Conservation (phyloP, 2,888 invertebrate species). For the Thyatira batis region DNA sequence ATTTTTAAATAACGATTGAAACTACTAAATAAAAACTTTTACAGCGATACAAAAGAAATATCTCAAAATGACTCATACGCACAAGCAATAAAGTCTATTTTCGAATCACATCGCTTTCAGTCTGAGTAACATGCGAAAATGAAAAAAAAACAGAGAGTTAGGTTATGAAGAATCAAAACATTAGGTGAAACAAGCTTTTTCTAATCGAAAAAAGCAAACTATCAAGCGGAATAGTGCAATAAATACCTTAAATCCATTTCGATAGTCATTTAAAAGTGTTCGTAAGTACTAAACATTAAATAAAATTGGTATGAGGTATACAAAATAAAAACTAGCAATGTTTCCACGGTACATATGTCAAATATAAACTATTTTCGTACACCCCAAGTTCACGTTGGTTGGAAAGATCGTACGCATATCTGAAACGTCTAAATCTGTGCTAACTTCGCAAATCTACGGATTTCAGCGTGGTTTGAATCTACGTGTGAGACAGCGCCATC, state of each 20-base stretch:
- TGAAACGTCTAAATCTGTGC: conserved; percentile 38
- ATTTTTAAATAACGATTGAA: not conserved
- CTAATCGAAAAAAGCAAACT: conserved; percentile 35
- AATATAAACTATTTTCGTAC: conserved; percentile 77
- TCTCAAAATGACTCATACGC: not conserved
- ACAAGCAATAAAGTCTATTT: conserved; percentile 22
- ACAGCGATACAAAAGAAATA: not conserved
- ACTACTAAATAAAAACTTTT: not conserved
- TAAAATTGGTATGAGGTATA: conserved; percentile 67
- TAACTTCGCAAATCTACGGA: conserved; percentile 26
- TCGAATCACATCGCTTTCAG: conserved; percentile 17
- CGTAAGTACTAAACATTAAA: conserved; percentile 51
- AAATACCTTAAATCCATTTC: conserved; percentile 77
- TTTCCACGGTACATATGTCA: conserved; percentile 77
- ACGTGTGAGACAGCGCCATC: no score
- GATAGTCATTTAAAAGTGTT: conserved; percentile 56
- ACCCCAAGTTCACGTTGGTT: conserved; percentile 75
- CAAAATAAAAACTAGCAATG: conserved; percentile 78
- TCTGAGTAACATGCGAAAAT: conserved; percentile 31
- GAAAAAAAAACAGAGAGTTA: conserved; percentile 35
- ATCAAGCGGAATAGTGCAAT: conserved; percentile 42
- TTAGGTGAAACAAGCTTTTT: conserved; percentile 35
- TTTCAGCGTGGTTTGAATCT: conserved; percentile 18
- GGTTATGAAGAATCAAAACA: conserved; percentile 75
- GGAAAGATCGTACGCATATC: conserved; percentile 60